A percentile compares a stretch with the other conserved stretches of the same genome.
These are phyloP conservation scores for Columba guinea DNA, from an alignment of 2,797 vertebrate species.

Conservation along the genomic window DNA sequence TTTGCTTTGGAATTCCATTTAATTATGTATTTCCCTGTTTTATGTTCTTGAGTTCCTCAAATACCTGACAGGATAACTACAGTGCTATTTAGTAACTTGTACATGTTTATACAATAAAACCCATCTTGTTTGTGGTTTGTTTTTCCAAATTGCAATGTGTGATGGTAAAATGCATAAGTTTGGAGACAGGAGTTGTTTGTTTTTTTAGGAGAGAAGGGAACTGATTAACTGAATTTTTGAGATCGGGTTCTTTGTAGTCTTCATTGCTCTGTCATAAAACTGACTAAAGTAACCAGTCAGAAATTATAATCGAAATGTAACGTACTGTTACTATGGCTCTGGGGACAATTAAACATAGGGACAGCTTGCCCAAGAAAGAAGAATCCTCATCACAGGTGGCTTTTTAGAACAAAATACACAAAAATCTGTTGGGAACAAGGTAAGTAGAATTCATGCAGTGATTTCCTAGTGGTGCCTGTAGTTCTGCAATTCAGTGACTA, in stretches of 20 bases:
- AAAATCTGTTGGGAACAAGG: neutral
- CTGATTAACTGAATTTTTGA: neutral
- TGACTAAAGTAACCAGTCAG: neutral
- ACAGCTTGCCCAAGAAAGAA: neutral
- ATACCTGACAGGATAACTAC: neutral
- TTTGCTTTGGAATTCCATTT: neutral
- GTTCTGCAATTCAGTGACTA: neutral
- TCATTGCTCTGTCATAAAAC: neutral
- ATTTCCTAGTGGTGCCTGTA: neutral
- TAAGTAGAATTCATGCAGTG: neutral
- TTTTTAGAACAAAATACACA: neutral
- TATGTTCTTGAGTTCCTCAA: neutral
- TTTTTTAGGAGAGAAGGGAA: neutral
- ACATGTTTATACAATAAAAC: neutral
- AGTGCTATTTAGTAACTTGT: neutral
- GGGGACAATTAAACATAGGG: neutral
- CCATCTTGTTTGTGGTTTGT: neutral
- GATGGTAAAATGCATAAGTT: neutral
- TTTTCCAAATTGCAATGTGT: neutral
- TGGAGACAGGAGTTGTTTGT: neutral
- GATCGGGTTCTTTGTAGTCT: neutral
- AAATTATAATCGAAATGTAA: neutral
- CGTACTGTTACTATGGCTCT: neutral
- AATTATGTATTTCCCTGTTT: neutral
- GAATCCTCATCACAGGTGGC: neutral